phyloP scores from a whole-genome alignment of 2,888 invertebrate genomes.

The Lasioglossum malachurum region DNA sequence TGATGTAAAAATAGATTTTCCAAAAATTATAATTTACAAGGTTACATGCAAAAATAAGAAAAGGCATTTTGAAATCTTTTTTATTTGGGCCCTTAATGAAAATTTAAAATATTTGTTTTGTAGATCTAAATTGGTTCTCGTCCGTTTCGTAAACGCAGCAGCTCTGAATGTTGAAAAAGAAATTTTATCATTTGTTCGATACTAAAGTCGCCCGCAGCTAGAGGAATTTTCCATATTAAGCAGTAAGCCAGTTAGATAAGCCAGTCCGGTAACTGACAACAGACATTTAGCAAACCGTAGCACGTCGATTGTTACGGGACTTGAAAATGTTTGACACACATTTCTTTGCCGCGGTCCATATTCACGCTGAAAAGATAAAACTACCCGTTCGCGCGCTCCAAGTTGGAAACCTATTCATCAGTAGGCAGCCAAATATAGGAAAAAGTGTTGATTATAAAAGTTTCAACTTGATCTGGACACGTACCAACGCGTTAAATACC shows the following conservation, averaged over 20 bases:
- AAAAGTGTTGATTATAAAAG: not conserved
- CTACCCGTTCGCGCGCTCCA: not conserved
- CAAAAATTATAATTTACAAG: too few species aligned
- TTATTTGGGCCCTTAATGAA: too few species aligned
- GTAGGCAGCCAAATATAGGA: not conserved
- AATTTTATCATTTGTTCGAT: conserved; percentile 1
- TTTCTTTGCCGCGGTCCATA: conserved; percentile 9
- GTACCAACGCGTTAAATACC: not conserved
- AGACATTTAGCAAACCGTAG: not conserved
- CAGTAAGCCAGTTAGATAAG: conserved; percentile 5
- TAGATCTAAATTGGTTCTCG: not conserved
- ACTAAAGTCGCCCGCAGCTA: not conserved
- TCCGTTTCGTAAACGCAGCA: not conserved
- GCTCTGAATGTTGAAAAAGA: not conserved
- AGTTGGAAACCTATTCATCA: conserved; percentile 4
- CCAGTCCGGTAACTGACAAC: conserved; percentile 3
- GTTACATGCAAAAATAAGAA: too few species aligned
- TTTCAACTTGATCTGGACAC: not conserved
- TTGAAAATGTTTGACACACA: conserved; percentile 14
- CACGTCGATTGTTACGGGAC: conserved; percentile 10
- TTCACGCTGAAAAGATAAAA: conserved; percentile 2
- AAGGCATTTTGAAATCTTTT: too few species aligned
- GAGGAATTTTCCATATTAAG: conserved; percentile 2
- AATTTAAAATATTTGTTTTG: too few species aligned
- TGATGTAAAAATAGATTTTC: too few species aligned